phyloP scores from a whole-genome alignment of 2,888 invertebrate species.

The Drosophila neotestacea region DNA sequence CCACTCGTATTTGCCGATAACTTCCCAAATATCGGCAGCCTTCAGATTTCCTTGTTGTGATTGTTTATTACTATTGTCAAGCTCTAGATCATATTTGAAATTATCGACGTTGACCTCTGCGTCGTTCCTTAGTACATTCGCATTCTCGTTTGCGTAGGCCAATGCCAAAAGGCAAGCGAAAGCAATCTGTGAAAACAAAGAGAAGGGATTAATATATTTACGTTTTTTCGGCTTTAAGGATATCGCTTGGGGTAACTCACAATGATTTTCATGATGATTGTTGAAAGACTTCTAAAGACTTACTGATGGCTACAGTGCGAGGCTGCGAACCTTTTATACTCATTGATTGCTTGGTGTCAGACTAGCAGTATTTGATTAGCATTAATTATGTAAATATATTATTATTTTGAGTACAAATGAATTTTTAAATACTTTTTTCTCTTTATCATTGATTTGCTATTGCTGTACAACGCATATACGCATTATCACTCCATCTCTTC shows the following conservation, averaged over 20 bases:
- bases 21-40: constrained; percentile 45
- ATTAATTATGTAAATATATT: constrained; percentile 52
- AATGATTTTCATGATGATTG: constrained; percentile 68
- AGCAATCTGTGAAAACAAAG: constrained; percentile 61
- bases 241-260: constrained; percentile 48
- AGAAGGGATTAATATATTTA: neutral
- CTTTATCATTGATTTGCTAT: constrained; percentile 1
- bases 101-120: constrained; percentile 63
- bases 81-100: constrained; percentile 44
- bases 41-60: constrained; percentile 31
- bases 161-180: constrained; percentile 78
- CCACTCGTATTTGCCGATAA: constrained; percentile 42
- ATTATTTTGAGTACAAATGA: constrained; percentile 37
- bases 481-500: constrained; percentile 28
- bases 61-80: neutral
- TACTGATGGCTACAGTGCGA: constrained; percentile 51
- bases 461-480: constrained; percentile 17
- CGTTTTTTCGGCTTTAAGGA: neutral
- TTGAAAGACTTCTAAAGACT: constrained; percentile 56
- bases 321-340: constrained; percentile 41
- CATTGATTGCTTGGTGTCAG: neutral
- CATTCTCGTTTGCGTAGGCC: constrained; percentile 63
- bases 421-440: constrained; percentile 28
- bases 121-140: constrained; percentile 46
- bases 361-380: constrained; percentile 30